A percentile compares a stretch with the other conserved stretches of the same genome.
Evolutionary conservation across 2,113 vertebrate genomes (phyloP).

Genomic region (Anas platyrhynchos): DNA sequence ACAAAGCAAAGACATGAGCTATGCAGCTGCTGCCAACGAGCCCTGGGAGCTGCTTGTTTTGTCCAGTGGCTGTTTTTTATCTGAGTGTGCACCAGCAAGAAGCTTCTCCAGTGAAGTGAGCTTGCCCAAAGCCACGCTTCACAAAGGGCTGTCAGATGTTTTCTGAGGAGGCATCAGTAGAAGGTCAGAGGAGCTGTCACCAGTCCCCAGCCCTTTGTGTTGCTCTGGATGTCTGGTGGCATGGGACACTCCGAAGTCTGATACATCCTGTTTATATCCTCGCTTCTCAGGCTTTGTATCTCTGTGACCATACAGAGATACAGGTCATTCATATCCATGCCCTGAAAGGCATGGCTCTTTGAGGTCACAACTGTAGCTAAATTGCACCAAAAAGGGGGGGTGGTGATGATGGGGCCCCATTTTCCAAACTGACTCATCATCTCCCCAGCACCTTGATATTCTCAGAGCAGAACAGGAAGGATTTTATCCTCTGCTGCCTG

Average conservation of each 20-base stretch:
- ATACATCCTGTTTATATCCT: background rate
- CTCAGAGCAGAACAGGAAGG: background rate
- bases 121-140: background rate
- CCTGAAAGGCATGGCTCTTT: background rate
- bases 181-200: background rate
- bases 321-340: background rate
- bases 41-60: background rate
- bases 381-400: rapidly evolving
- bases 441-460: background rate
- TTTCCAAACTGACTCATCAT: background rate
- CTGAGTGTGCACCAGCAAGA: background rate
- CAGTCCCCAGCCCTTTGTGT: background rate
- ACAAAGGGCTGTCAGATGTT: background rate
- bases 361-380: background rate
- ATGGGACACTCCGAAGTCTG: background rate
- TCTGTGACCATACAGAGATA: background rate
- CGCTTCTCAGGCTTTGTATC: background rate
- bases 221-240: background rate
- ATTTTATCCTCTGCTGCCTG: background rate
- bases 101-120: background rate
- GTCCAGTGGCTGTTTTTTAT: background rate
- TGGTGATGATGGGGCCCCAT: background rate
- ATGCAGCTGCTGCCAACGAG: background rate
- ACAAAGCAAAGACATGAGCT: background rate
- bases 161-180: background rate